Base-by-base conservation (phyloP, 2,888 invertebrate species). In the Stenodera caucasica region DNA sequence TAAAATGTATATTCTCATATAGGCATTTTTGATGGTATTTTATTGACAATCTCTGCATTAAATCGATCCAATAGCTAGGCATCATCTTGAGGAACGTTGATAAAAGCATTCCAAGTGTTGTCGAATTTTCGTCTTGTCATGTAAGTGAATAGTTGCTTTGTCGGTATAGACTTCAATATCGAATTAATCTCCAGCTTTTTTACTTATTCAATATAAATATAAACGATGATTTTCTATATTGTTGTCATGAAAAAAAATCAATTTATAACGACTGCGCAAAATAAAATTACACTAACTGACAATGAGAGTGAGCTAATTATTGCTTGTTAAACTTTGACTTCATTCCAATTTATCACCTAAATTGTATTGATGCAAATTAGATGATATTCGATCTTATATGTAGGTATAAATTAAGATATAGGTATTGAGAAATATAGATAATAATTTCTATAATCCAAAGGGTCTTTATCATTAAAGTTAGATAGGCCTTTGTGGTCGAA, bases 21-120 rank as follows among this genome's bases (percentile, higher is more conserved):
- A 35, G 54, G 37, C 29, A 55, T 62, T 62, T 61, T 58, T 62
- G 58, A 62, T 62, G 63, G 55, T 51, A 59, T 11, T 21, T 21
- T 45, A 21, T 51, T 58, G 61, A 67, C 63, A 64, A 55, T 33
- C 30, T 14, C 9, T 12, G 52, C 29, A 52, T n/a, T 49, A 50
- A 49, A 61, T 61, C 61, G 61, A 61, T 61, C 61, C 29, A 35
- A n/a, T n/a, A n/a, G n/a, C n/a, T n/a, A n/a, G n/a, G 26, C 26
- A 55, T 45, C 58, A 21, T 49, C 58, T 58, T 53, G 49, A 49
- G 53, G 53, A 18, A 58, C 15, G 57, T 45, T 21, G 45, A 45
- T 45, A 45, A 45, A 45, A 45, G 45, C 45, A 45, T 45, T 45
- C 45, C 45, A 45, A 45, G 21, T 45, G 45, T 21, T 45, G 45